Percentiles rank a stretch among this genome's conserved stretches.
Conservation (phyloP, 2,797 vertebrate species). For the Scarus forsteni region DNA sequence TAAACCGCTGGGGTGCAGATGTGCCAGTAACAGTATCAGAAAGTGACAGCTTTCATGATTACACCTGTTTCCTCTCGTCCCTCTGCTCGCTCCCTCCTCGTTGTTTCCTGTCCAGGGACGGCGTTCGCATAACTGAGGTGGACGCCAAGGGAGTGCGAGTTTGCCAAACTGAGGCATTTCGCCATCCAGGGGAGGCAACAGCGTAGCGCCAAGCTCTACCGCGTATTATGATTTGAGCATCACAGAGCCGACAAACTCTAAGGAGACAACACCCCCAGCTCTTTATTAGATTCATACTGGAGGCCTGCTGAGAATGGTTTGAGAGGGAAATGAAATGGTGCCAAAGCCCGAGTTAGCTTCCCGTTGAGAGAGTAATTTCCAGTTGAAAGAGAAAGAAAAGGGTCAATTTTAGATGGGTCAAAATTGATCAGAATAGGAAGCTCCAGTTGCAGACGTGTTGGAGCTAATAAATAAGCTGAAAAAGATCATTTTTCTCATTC, state of each 20-base stretch:
- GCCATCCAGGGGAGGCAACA: conserved; percentile 44
- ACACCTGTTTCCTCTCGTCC: conserved; percentile 14
- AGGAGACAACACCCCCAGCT: conserved; percentile 28
- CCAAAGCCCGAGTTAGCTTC: conserved; percentile 50
- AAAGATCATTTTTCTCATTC: conserved; percentile 33
- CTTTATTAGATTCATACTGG: conserved; percentile 71
- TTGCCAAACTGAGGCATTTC: conserved; percentile 46
- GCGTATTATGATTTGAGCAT: conserved; percentile 45
- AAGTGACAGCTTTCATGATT: conserved; percentile 16
- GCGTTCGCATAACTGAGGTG: conserved; percentile 11
- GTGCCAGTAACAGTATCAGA: conserved; percentile 2
- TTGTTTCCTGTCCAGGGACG: conserved; percentile 14
- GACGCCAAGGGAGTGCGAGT: conserved; percentile 23
- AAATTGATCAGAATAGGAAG: conserved; percentile 63
- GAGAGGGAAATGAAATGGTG: conserved; percentile 62
- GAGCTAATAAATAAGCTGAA: conserved; percentile 39
- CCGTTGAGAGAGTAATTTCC: conserved; percentile 65
- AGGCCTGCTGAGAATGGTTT: conserved; percentile 63
- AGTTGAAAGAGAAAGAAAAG: conserved; percentile 65
- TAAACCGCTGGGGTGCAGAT: conserved; percentile 9
- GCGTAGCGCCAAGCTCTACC: conserved; percentile 18
- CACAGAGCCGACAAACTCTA: conserved; percentile 41
- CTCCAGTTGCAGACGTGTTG: conserved; percentile 22
- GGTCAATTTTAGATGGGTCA: conserved; percentile 64
- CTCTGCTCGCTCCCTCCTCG: conserved; percentile 16